Base-by-base conservation (phyloP, 2,888 invertebrate species). In the Caenorhabditis sp. region DNA sequence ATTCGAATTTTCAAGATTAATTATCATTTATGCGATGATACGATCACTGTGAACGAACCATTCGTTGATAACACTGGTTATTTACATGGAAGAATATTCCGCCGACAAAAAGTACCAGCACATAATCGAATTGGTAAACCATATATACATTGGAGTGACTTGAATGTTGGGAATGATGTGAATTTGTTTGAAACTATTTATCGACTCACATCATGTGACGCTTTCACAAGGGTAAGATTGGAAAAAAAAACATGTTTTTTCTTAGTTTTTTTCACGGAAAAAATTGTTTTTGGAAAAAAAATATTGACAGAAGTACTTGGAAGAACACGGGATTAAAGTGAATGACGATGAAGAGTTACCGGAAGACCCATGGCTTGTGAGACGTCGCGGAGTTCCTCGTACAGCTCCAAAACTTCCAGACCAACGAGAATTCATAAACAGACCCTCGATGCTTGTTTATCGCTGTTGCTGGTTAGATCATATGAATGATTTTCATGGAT, bases 401-500 rank as follows among this genome's bases (percentile, higher is more conserved):
- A 63, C 63, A 49, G 66, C 70, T 31, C 70, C 67, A n/a, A 70
- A 76, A 31, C 70, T 70, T 12, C 70, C 75, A 10, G 75, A 74
- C 49, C 68, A 67, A 53, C 20, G 71, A 66, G 71, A 71, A 23
- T 77, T 79, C 65, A 70, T 79, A 21, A 77, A 75, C 10, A 61
- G 73, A 17, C 80, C 80, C 0, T 50, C 68, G 5, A 75, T 72
- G 62, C 57, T 80, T 10, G 64, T 72, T 2, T 80, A 77, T 26
- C 68, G 77, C 0, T 80, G 80, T 43, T 80, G 77, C 43, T 80
- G 80, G 80, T 57, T 80, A 20, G 80, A 80, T 53, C 66, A 65
- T 27, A 68, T 73, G 61, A 77, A 76, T 21, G 80, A 80, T 43
- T 77, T 77, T 31, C 76, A 76, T 54, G 76, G 77, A 7, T 66